phyloP scores from a whole-genome alignment of 2,888 invertebrate species.

The Leptopilina myrica region DNA sequence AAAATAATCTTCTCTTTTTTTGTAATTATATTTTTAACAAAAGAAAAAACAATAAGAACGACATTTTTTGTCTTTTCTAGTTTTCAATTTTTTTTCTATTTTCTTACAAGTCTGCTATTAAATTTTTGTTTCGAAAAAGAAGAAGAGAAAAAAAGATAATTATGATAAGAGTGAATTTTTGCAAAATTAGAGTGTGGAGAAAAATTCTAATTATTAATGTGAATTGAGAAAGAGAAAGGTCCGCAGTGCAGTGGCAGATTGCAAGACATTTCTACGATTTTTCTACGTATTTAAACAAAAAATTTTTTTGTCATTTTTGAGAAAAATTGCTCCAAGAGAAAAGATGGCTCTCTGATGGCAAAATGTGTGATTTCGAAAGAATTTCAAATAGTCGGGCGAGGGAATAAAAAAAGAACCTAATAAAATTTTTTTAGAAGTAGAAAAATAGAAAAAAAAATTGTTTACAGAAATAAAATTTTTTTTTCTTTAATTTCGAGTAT shows the following conservation, averaged over 20 bases:
- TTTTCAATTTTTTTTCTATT: too few relatives aligned
- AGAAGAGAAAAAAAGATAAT: background rate
- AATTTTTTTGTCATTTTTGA: background rate
- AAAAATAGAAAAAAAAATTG: too few relatives aligned
- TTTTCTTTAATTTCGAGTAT: too few relatives aligned
- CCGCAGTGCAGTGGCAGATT: slow-evolving; percentile 30
- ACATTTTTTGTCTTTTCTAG: too few relatives aligned
- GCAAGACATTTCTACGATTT: slow-evolving; percentile 18
- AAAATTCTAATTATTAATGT: slow-evolving; percentile 13
- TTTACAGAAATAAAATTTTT: too few relatives aligned
- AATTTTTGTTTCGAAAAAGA: too few relatives aligned
- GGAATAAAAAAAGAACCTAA: background rate
- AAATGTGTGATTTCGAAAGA: background rate
- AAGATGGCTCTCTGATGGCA: slow-evolving; percentile 8
- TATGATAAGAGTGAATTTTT: slow-evolving; percentile 15
- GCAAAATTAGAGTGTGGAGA: slow-evolving; percentile 24
- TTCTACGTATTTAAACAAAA: background rate
- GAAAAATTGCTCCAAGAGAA: background rate
- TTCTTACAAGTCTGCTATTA: background rate
- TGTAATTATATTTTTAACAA: too few relatives aligned
- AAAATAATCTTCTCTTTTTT: too few relatives aligned
- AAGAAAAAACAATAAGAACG: background rate
- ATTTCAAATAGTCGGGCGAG: too few relatives aligned
- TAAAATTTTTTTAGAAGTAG: background rate
- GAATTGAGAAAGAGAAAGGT: background rate